These are phyloP conservation scores for Tringa solitaria DNA, from an alignment of 2,113 vertebrate species.

Conservation along the genomic window DNA sequence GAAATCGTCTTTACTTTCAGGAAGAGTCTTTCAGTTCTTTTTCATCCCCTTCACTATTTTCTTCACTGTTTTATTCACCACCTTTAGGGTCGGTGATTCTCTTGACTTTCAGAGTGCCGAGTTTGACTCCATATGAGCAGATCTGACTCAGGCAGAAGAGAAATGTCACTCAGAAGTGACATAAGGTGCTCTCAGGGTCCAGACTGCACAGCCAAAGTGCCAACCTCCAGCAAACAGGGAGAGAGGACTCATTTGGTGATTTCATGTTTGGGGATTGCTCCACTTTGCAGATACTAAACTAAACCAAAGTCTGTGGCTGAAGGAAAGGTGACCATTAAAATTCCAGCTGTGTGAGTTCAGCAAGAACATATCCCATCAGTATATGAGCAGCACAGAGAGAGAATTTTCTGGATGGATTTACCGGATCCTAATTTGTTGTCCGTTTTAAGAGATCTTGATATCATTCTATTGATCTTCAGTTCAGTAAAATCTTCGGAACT, in stretches of 20 bases:
- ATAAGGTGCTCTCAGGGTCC: background rate
- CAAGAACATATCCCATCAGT: background rate
- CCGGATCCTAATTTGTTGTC: background rate
- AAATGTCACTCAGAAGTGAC: background rate
- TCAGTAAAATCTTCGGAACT: background rate
- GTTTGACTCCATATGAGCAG: background rate
- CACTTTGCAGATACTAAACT: background rate
- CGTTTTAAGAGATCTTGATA: background rate
- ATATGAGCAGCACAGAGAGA: background rate
- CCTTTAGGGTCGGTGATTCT: background rate
- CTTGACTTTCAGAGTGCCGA: background rate
- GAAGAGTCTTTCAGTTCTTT: background rate
- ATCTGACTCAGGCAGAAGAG: background rate
- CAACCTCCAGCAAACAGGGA: background rate
- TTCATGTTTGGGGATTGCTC: background rate
- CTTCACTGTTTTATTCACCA: fast-evolving
- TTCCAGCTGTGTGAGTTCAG: background rate
- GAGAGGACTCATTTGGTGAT: background rate
- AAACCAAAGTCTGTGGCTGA: background rate
- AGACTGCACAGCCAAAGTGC: background rate
- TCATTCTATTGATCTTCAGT: background rate
- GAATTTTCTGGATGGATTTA: background rate
- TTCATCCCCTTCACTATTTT: background rate
- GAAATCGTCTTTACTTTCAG: background rate
- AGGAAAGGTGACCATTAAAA: background rate